These are phyloP conservation scores for Morpho achilles DNA, from an alignment of 2,888 invertebrate genomes.

Conservation along the genomic window DNA sequence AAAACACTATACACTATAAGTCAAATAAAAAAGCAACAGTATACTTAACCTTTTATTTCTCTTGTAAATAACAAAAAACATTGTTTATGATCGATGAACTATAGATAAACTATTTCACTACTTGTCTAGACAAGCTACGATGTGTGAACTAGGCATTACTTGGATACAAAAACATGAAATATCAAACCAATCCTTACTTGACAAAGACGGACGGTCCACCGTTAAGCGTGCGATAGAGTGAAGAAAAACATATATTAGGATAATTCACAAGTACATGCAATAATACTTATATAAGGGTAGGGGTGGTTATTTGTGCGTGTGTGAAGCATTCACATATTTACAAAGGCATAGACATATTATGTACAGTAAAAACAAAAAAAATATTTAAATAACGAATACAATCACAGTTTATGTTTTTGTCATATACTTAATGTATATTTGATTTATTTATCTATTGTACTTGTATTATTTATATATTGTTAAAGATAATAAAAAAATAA, in stretches of 20 bases:
- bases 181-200: conserved; percentile 33
- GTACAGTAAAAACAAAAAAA: neutral
- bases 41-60: too few species aligned
- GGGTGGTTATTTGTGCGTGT: conserved; percentile 13
- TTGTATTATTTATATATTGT: too few species aligned
- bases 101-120: too few species aligned
- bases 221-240: conserved; percentile 31
- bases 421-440: too few species aligned
- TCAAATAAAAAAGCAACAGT: too few species aligned
- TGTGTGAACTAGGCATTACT: neutral
- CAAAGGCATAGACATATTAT: conserved; percentile 7
- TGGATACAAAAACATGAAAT: conserved; percentile 5
- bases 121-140: too few species aligned
- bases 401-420: too few species aligned
- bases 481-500: too few species aligned
- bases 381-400: neutral
- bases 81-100: too few species aligned
- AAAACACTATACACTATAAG: too few species aligned
- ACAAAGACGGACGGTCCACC: conserved; percentile 32
- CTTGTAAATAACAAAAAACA: too few species aligned
- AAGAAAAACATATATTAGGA: conserved; percentile 29
- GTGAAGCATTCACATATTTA: conserved; percentile 22
- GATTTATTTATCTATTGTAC: too few species aligned
- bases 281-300: conserved; percentile 17
- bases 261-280: conserved; percentile 24